Percentiles rank a stretch among this genome's conserved stretches.
phyloP scores from a whole-genome alignment of 2,797 vertebrate genomes.

The Prionace glauca region DNA sequence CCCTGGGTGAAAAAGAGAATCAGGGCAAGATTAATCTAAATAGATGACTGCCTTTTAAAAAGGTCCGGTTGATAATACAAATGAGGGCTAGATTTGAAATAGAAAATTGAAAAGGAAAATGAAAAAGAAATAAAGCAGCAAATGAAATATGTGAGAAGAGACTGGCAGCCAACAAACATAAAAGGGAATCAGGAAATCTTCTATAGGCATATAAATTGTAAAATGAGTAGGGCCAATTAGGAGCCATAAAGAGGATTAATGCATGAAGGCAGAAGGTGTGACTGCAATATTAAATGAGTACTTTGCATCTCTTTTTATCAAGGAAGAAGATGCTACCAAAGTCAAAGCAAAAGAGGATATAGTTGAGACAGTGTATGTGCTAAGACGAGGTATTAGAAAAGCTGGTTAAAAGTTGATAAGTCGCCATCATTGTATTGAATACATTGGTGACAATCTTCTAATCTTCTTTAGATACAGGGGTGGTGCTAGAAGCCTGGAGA shows the following conservation, averaged over 20 bases:
- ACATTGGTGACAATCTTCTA: neutral
- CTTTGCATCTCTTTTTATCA: neutral
- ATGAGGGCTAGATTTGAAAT: no score
- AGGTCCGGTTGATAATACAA: no score
- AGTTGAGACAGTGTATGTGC: no score
- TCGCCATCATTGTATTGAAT: neutral
- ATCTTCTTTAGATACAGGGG: neutral
- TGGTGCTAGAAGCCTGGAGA: neutral
- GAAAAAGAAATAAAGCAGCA: no score
- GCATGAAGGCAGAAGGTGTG: neutral
- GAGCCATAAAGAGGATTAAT: neutral
- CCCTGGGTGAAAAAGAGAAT: no score
- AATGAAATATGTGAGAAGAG: neutral
- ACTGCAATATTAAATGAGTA: neutral
- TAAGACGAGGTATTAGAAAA: neutral
- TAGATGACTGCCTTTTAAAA: no score
- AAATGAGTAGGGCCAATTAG: neutral
- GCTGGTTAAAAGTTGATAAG: neutral
- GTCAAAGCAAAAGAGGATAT: no score
- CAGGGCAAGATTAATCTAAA: no score
- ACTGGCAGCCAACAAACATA: neutral
- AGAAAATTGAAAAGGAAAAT: no score
- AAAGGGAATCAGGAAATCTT: neutral
- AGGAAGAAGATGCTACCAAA: neutral
- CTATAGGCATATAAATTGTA: neutral